Conservation (phyloP, 2,888 invertebrate species). For the Acleris literana region DNA sequence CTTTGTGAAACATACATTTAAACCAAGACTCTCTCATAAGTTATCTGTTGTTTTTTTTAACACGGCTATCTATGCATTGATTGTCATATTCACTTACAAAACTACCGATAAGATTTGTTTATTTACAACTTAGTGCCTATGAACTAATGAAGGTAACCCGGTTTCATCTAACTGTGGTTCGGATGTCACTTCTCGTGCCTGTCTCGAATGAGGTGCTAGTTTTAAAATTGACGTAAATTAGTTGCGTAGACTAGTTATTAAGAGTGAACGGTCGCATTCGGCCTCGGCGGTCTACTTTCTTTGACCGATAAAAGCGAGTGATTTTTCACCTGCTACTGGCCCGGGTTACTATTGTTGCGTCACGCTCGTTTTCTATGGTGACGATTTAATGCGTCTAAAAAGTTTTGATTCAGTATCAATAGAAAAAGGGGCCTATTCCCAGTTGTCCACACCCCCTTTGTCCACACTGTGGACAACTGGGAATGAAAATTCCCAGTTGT, state of each 20-base stretch:
- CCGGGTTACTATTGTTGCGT: conserved; percentile 47
- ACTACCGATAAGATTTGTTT: not conserved
- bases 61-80: too few relatives aligned
- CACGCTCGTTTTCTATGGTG: conserved; percentile 39
- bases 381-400: not conserved
- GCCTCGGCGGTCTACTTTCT: conserved; percentile 63
- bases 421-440: too few relatives aligned
- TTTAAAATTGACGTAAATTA: conserved; percentile 74
- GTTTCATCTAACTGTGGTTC: conserved; percentile 76
- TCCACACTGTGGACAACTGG: too few relatives aligned
- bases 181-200: conserved; percentile 67
- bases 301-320: conserved; percentile 57
- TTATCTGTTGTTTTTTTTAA: too few relatives aligned
- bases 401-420: too few relatives aligned
- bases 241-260: conserved; percentile 46
- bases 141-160: conserved; percentile 71
- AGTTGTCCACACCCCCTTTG: too few relatives aligned
- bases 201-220: conserved; percentile 68
- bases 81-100: not conserved
- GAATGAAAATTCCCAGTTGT: too few relatives aligned
- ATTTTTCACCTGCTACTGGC: conserved; percentile 50
- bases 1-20: conserved; percentile 32
- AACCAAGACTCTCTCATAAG: too few relatives aligned
- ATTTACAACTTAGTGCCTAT: conserved; percentile 7
- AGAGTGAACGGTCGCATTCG: conserved; percentile 50